Conservation (phyloP, 2,888 invertebrate genomes). For the Hirtodrosophila alboralis region DNA sequence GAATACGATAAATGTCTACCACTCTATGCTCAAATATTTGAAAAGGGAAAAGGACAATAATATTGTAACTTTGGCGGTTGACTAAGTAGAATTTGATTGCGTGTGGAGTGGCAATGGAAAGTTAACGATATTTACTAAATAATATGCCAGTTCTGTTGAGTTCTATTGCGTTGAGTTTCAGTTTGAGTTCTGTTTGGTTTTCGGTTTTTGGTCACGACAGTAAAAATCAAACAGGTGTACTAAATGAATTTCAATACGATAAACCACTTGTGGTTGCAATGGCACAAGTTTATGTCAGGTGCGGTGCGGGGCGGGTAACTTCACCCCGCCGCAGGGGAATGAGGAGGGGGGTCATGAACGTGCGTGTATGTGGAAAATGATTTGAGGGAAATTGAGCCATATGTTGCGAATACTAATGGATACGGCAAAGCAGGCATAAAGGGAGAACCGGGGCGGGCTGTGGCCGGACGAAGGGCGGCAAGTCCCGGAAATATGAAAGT, state of each 20-base stretch:
- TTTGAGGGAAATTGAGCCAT: conserved; percentile 82
- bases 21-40: conserved; percentile 29
- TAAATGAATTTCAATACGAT: conserved; percentile 81
- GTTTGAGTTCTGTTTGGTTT: conserved; percentile 2
- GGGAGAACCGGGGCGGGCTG: no score
- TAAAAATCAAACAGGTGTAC: conserved; percentile 82
- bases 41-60: neutral
- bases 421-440: conserved; percentile 32
- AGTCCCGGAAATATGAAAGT: conserved; percentile 80
- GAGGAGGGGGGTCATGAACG: conserved; percentile 19
- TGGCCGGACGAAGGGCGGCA: no score
- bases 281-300: conserved; percentile 21
- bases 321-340: conserved; percentile 15
- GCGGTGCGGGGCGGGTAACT: conserved; percentile 1
- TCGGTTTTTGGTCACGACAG: conserved; percentile 25
- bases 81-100: conserved; percentile 67
- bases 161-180: conserved; percentile 1
- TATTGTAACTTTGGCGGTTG: conserved; percentile 20
- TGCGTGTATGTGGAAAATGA: conserved; percentile 53
- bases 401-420: conserved; percentile 81
- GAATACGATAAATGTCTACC: neutral
- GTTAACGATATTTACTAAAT: conserved; percentile 78
- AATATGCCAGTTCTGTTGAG: conserved; percentile 49
- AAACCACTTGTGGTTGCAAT: conserved; percentile 81
- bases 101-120: conserved; percentile 67